Conservation (phyloP, 1,140 invertebrate genomes). For the Pseudomyrmex gracilis region DNA sequence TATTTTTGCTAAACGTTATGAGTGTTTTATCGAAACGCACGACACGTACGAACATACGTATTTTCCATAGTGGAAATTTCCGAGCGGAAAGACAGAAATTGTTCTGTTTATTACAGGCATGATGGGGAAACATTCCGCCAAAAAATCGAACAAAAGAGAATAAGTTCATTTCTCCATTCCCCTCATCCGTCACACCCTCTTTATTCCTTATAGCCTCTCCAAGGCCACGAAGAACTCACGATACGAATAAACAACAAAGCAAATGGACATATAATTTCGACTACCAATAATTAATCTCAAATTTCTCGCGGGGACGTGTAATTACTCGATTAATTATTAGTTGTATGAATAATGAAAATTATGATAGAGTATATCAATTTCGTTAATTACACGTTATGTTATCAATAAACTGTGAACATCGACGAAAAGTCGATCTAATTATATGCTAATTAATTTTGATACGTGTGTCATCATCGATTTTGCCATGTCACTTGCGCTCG, state of each 20-base stretch:
- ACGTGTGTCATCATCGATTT: no score
- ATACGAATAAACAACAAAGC: background rate
- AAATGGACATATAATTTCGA: background rate
- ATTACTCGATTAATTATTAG: conserved; percentile 10
- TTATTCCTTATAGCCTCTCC: background rate
- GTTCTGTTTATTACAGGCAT: background rate
- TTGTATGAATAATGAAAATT: background rate
- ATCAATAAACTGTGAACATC: background rate
- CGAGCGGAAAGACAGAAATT: background rate
- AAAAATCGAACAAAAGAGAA: conserved; percentile 40
- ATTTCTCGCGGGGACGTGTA: background rate
- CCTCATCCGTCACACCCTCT: background rate
- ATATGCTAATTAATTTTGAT: no score
- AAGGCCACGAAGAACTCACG: background rate
- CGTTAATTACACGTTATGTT: background rate
- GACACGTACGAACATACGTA: background rate
- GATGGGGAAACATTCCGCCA: background rate
- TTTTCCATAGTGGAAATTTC: background rate
- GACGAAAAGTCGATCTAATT: no score
- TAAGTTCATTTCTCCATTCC: background rate
- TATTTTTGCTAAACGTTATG: no score
- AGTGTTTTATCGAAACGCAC: no score
- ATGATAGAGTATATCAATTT: background rate
- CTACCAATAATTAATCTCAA: background rate
- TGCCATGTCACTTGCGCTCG: no score